These are phyloP conservation scores for Phania funesta DNA, from an alignment of 2,888 invertebrate genomes.

Conservation along the genomic window DNA sequence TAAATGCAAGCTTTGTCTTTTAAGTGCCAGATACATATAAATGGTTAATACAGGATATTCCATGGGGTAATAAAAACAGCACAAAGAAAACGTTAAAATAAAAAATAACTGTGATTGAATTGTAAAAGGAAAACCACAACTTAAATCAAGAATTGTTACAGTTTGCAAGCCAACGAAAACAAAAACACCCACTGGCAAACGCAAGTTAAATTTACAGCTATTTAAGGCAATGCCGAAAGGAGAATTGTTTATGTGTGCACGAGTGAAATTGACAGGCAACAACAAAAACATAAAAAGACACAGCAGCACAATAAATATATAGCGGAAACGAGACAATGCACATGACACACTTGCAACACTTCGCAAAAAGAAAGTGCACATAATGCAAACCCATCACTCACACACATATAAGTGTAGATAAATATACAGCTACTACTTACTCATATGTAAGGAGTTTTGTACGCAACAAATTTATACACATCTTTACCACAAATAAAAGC, in stretches of 20 bases:
- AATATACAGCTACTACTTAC: not conserved
- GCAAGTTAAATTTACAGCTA: no score
- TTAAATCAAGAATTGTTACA: no score
- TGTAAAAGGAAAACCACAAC: no score
- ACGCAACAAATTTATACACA: not conserved
- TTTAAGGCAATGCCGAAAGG: not conserved
- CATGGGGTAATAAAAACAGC: no score
- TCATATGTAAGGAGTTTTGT: not conserved
- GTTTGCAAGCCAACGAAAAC: not conserved
- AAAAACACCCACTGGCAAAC: not conserved
- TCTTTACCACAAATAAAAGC: not conserved
- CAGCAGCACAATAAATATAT: not conserved
- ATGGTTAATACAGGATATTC: no score
- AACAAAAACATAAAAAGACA: not conserved
- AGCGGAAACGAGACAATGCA: slow-evolving; percentile 55
- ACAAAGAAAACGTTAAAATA: no score
- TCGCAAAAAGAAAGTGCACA: slow-evolving; percentile 9
- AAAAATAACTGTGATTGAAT: no score
- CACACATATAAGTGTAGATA: not conserved
- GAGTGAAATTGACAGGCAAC: slow-evolving; percentile 46
- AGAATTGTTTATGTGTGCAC: not conserved
- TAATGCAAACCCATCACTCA: not conserved
- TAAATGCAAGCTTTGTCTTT: no score
- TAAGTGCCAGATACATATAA: no score
- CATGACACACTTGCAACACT: slow-evolving; percentile 41